Base-by-base conservation (phyloP, 1,140 invertebrate species). In the Drosophila arizonae region DNA sequence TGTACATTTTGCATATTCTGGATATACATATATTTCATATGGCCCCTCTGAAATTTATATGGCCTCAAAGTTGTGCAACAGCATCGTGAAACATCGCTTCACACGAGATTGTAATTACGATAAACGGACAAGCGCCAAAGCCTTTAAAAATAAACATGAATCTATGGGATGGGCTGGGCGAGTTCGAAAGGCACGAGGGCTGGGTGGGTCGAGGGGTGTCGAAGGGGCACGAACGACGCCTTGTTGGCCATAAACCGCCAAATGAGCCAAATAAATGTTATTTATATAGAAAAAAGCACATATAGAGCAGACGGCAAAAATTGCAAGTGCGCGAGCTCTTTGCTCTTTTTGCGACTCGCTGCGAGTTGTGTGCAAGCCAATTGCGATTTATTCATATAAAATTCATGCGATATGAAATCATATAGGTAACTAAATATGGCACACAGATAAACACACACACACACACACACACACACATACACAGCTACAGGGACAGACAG, bases 201-300 rank as follows among this genome's bases (percentile, higher is more conserved):
- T 2, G 51, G 8, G 33, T 11, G 9, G 2, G 51, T 30, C 15
- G 60, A 8, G 6, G 10, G 26, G 36, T 24, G 45, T 9, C 45
- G 45, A 17, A 17, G 17, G 17, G 17, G 50, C 57, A 17, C 54
- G 28, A 60, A 48, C 56, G 64, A 67, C 60, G 67, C 72, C 67
- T 65, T 72, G 68, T 78, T 81, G 63, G 72, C 76, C 82, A 81
- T 87, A 87, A 87, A 88, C 82, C 75, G 79, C 84, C 82, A 88
- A 86, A 87, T 87, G 82, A 87, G 84, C 82, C 82, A 87, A 87
- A 87, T 87, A 87, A 87, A 88, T 82, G 82, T 86, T 87, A 87
- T 86, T 86, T 86, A 82, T 86, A 85, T 58, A 67, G 65, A 69
- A 65, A 62, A 54, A 46, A n/a, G 2, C 0, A 46, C 58, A 62